phyloP scores from a whole-genome alignment of 2,888 invertebrate species.

The Luperina testacea region DNA sequence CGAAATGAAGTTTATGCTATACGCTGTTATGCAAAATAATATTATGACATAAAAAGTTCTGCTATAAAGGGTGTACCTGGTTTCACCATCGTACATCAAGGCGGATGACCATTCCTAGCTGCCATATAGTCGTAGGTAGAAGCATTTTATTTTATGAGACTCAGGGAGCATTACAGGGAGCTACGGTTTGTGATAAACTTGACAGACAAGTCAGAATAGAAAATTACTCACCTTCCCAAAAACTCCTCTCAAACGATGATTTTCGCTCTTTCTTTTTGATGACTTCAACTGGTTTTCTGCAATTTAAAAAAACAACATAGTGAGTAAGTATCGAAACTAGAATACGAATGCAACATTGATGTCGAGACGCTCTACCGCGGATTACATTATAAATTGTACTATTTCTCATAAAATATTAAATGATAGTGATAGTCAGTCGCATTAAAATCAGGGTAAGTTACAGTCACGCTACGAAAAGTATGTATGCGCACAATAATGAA shows the following conservation, averaged over 20 bases:
- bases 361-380: conserved; percentile 36
- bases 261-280: conserved; percentile 82
- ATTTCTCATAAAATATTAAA: conserved; percentile 48
- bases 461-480: conserved; percentile 63
- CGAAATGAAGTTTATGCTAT: too few relatives aligned
- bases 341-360: conserved; percentile 17
- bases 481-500: conserved; percentile 59
- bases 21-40: too few relatives aligned
- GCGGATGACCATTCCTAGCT: neutral
- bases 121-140: neutral
- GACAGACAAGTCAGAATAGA: neutral
- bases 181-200: neutral
- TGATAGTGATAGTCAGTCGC: conserved; percentile 53
- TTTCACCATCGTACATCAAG: neutral
- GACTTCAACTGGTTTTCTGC: conserved; percentile 80
- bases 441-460: conserved; percentile 60
- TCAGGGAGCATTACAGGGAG: neutral
- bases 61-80: too few relatives aligned
- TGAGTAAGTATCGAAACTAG: conserved; percentile 16
- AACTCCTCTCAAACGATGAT: conserved; percentile 81
- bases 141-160: neutral
- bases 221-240: conserved; percentile 85
- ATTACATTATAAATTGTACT: conserved; percentile 45
- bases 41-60: too few relatives aligned
- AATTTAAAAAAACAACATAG: conserved; percentile 70